Evolutionary conservation across 2,888 invertebrate species (phyloP).

Genomic region (Dyspetes luteomarginatus): DNA sequence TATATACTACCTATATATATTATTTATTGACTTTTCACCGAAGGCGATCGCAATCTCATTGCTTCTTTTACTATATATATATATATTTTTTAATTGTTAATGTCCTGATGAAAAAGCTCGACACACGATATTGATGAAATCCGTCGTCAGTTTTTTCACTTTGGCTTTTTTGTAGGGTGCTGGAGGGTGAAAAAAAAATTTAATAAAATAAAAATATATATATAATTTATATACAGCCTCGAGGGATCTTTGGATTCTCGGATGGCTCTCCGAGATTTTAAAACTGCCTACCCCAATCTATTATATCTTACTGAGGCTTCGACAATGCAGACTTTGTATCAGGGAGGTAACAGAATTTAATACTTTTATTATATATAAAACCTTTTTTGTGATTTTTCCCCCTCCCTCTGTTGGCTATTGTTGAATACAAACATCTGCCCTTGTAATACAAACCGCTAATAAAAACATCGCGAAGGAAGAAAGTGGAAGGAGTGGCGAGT

Average conservation of each 20-base stretch:
- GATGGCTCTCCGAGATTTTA: conserved; percentile 19
- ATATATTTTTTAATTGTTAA: conserved; percentile 7
- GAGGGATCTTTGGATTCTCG: conserved; percentile 31
- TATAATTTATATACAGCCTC: background rate
- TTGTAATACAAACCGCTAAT: conserved; percentile 82
- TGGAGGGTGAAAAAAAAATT: too few relatives aligned
- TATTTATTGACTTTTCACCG: conserved; percentile 59
- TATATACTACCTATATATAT: too few relatives aligned
- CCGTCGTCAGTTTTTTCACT: conserved; percentile 28
- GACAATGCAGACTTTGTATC: conserved; percentile 75
- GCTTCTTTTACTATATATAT: conserved; percentile 3
- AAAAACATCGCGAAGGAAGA: conserved; percentile 75
- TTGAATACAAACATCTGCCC: conserved; percentile 80
- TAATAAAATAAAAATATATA: too few relatives aligned
- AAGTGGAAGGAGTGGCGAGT: conserved; percentile 33
- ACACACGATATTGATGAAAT: conserved; percentile 46
- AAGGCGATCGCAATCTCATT: conserved; percentile 47
- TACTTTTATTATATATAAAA: background rate
- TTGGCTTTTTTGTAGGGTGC: background rate
- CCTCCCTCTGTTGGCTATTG: conserved; percentile 70
- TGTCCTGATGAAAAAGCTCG: conserved; percentile 11
- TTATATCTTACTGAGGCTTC: conserved; percentile 73
- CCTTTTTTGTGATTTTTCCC: conserved; percentile 37
- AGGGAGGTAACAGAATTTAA: conserved; percentile 76
- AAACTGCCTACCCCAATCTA: conserved; percentile 76